Evolutionary conservation across 2,888 invertebrate genomes (phyloP).

Genomic region (Cryptosula pallasiana): DNA sequence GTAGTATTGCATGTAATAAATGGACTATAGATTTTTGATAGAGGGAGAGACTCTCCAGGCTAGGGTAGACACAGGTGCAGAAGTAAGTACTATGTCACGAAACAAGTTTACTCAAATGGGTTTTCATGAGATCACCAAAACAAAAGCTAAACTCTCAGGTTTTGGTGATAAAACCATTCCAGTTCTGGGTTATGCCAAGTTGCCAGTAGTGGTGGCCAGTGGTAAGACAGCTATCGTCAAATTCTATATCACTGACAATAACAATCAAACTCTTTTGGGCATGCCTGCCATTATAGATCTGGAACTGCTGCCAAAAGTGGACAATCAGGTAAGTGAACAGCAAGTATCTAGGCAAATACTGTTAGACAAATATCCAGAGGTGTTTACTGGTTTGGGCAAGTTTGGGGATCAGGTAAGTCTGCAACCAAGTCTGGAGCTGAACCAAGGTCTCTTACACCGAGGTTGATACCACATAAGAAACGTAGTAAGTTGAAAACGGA

Average conservation of each 20-base stretch:
- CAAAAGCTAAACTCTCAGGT: conserved; percentile 1
- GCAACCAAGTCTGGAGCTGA: neutral
- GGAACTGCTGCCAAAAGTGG: conserved; percentile 3
- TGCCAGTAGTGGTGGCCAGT: neutral
- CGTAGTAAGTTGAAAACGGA: neutral
- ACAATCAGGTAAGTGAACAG: neutral
- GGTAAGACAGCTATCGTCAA: neutral
- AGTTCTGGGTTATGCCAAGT: neutral
- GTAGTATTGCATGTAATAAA: neutral
- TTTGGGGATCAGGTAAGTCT: neutral
- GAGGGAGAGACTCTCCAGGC: neutral
- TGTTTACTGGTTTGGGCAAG: neutral
- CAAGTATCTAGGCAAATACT: neutral
- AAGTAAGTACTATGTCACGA: neutral
- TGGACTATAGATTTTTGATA: no score
- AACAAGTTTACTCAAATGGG: neutral
- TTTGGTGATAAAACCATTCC: neutral
- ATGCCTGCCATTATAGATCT: conserved; percentile 9
- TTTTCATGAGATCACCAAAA: neutral
- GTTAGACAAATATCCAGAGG: neutral
- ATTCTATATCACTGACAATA: conserved; percentile 15
- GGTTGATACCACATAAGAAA: neutral
- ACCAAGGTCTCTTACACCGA: neutral
- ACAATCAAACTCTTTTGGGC: conserved; percentile 2
- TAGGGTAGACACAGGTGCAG: conserved; percentile 18